Percentiles rank a stretch among this genome's conserved stretches.
phyloP scores from a whole-genome alignment of 2,888 invertebrate species.

The Fragum sueziense region DNA sequence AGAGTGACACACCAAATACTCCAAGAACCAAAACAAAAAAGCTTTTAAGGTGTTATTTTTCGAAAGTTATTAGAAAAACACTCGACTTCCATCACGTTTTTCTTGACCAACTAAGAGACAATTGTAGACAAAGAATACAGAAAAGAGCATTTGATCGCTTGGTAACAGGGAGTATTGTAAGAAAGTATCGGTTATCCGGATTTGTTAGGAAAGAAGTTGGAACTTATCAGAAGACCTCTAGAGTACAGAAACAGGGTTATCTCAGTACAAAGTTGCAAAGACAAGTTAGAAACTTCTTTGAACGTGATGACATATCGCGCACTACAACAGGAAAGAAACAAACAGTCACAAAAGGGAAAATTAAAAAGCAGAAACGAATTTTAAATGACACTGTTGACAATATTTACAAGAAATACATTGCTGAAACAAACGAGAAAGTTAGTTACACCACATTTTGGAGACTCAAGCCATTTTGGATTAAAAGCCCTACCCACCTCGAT shows the following conservation, averaged over 20 bases:
- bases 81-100: not conserved
- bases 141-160: no score
- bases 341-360: constrained; percentile 35
- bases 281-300: constrained; percentile 40
- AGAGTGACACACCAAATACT: not conserved
- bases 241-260: not conserved
- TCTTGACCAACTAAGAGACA: not conserved
- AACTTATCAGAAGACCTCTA: not conserved
- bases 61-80: not conserved
- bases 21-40: not conserved
- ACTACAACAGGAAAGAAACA: constrained; percentile 38
- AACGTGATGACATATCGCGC: constrained; percentile 44
- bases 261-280: not conserved
- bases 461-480: constrained; percentile 48
- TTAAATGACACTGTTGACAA: constrained; percentile 38
- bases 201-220: not conserved
- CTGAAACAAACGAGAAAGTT: constrained; percentile 20
- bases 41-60: not conserved
- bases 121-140: not conserved
- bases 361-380: constrained; percentile 42
- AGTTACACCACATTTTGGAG: constrained; percentile 46
- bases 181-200: not conserved
- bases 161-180: not conserved
- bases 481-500: constrained; percentile 31
- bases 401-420: constrained; percentile 39